Conservation (phyloP, 2,797 vertebrate species). For the Loris lydekkerianus region DNA sequence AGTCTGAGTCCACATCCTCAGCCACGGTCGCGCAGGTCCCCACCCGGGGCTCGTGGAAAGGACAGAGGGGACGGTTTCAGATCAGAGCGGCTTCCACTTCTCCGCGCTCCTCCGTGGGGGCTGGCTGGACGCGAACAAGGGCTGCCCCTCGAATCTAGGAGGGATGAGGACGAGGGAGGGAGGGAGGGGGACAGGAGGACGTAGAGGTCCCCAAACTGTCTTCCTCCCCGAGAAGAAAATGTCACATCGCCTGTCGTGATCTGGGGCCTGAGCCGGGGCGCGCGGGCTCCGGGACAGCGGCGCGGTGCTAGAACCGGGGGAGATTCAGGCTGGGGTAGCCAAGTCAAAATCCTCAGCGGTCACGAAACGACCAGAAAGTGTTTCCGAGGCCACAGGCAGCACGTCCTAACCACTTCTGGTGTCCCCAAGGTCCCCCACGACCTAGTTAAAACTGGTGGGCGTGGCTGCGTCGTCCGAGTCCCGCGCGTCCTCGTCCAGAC, state of each 20-base stretch:
- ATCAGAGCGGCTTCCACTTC: not conserved
- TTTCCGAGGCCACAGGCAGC: not conserved
- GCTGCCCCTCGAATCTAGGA: not conserved
- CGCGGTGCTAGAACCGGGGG: not conserved
- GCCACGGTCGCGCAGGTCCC: not conserved
- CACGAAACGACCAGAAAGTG: not conserved
- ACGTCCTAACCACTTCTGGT: not conserved
- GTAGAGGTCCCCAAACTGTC: no score
- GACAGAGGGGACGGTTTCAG: not conserved
- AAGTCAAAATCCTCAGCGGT: not conserved
- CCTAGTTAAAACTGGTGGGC: not conserved
- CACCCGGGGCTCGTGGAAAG: not conserved
- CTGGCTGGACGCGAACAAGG: not conserved
- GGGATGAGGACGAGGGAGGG: not conserved
- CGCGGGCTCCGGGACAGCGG: not conserved
- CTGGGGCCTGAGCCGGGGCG: not conserved
- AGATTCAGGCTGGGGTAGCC: not conserved
- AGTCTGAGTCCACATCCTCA: not conserved
- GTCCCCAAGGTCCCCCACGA: not conserved
- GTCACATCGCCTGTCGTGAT: rapidly evolving
- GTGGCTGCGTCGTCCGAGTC: not conserved
- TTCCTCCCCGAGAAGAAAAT: not conserved
- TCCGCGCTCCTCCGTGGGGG: no score
- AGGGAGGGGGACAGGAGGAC: not conserved
- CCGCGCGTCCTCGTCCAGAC: no score